phyloP scores from a whole-genome alignment of 1,140 invertebrate species.

The Propsilocerus akamusi region DNA sequence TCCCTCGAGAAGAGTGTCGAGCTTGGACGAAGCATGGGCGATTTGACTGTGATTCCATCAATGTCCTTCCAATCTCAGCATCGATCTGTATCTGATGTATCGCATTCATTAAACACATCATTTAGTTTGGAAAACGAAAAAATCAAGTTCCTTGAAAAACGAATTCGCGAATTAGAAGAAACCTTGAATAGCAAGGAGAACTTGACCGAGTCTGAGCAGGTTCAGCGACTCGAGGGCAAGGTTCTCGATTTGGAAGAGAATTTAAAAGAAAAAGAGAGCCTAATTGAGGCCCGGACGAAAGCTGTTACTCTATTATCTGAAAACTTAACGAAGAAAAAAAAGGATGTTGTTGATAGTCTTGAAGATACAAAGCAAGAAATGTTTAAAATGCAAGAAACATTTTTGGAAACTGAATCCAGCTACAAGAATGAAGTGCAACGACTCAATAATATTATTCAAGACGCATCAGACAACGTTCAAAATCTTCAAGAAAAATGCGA shows the following conservation, averaged over 20 bases:
- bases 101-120: not conserved
- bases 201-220: constrained; percentile 29
- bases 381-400: constrained; percentile 60
- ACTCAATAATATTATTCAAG: constrained; percentile 30
- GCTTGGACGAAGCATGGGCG: constrained; percentile 21
- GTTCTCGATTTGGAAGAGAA: constrained; percentile 56
- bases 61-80: not conserved
- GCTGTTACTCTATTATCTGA: constrained; percentile 61
- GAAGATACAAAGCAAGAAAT: constrained; percentile 64
- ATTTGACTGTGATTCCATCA: constrained; percentile 10
- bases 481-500: constrained; percentile 29
- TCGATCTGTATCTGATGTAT: constrained; percentile 11
- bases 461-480: constrained; percentile 33
- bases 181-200: constrained; percentile 18
- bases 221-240: constrained; percentile 39
- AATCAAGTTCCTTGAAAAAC: constrained; percentile 18
- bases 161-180: constrained; percentile 15
- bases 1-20: constrained; percentile 18
- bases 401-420: constrained; percentile 45
- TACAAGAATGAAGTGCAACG: constrained; percentile 46
- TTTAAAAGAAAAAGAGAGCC: constrained; percentile 67
- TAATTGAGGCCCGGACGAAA: constrained; percentile 66
- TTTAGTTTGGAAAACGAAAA: constrained; percentile 11
- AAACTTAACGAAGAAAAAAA: constrained; percentile 49
- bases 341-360: constrained; percentile 44